These are phyloP conservation scores for Garra rufa DNA, from an alignment of 2,113 vertebrate genomes.

Conservation along the genomic window DNA sequence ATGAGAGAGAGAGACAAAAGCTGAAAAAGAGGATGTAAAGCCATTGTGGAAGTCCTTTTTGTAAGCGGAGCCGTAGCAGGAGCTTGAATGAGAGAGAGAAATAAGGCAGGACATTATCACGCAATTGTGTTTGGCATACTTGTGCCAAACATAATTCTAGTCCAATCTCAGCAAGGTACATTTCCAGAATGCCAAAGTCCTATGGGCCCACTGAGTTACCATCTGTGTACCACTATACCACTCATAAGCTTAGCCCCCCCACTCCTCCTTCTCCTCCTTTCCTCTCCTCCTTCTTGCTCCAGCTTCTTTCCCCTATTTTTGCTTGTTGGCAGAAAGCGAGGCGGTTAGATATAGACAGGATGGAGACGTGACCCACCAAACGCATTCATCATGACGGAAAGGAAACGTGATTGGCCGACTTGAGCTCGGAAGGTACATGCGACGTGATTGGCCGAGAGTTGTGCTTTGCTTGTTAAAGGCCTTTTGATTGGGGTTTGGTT, in stretches of 20 bases:
- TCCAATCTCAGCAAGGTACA: constrained; percentile 68
- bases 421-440: background rate
- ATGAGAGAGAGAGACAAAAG: background rate
- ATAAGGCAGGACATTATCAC: constrained; percentile 37
- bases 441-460: background rate
- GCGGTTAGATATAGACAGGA: background rate
- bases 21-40: background rate
- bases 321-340: constrained; percentile 17
- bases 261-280: constrained; percentile 33
- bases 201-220: constrained; percentile 75
- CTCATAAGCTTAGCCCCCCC: constrained; percentile 55
- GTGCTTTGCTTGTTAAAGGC: background rate
- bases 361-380: constrained; percentile 11
- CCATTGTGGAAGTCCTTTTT: background rate
- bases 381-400: background rate
- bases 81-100: constrained; percentile 28
- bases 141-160: constrained; percentile 66
- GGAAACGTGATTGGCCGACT: background rate
- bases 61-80: background rate
- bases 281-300: constrained; percentile 33
- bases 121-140: constrained; percentile 50
- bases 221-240: constrained; percentile 70
- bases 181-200: constrained; percentile 69
- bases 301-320: constrained; percentile 28
- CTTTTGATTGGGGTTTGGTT: constrained; percentile 6